Percentiles rank a stretch among this genome's conserved stretches.
phyloP scores from a whole-genome alignment of 2,797 vertebrate species.

The Acanthurus lineatus region DNA sequence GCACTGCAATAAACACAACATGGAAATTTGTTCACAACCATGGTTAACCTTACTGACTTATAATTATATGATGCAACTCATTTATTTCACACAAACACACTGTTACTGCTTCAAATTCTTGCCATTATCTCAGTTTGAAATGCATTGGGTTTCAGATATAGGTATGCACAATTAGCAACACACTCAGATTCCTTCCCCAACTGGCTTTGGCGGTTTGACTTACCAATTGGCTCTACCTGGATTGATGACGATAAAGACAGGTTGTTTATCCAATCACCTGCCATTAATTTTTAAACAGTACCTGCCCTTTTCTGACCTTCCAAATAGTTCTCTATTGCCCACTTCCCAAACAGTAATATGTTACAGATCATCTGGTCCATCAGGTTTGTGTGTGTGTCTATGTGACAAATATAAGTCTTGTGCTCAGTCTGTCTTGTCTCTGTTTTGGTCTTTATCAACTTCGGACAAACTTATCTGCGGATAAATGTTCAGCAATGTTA shows the following conservation, averaged over 20 bases:
- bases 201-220: too few species aligned
- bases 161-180: background rate
- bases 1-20: background rate
- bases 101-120: background rate
- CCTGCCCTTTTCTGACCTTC: too few species aligned
- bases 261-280: too few species aligned
- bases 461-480: background rate
- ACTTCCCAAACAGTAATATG: too few species aligned
- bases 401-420: background rate
- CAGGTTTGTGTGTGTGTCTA: background rate
- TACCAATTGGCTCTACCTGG: too few species aligned
- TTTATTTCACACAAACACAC: too few species aligned
- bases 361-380: too few species aligned
- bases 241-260: too few species aligned
- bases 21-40: background rate
- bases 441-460: background rate
- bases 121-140: background rate
- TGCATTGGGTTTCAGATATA: background rate
- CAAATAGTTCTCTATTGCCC: too few species aligned
- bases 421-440: background rate
- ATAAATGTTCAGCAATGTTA: background rate
- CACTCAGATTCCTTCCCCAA: background rate
- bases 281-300: too few species aligned
- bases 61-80: too few species aligned
- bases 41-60: too few species aligned